Evolutionary conservation across 1,140 invertebrate species (phyloP), one percentile per base, ranked within the genome.

Genomic region (Drosophila lacteicornis): DNA sequence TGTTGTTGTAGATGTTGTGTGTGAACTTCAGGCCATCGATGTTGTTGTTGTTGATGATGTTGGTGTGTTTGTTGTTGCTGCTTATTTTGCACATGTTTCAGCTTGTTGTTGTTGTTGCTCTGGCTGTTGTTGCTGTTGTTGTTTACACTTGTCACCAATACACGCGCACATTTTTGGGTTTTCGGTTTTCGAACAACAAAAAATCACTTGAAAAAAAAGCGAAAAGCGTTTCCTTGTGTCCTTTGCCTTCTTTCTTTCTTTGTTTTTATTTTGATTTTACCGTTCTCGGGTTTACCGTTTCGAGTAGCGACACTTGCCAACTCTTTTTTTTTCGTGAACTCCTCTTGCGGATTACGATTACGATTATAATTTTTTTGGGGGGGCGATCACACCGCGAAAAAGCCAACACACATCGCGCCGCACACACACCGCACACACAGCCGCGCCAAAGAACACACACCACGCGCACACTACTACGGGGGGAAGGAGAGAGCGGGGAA

Each of bases 101-200:
- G 40, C 55, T 62, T 45, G 60, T 22, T 49, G 77, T 19, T 67
- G 59, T 19, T 67, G 59, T 58, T 62, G 62, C 12, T 66, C 40
- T 36, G 30, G 46, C 25, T 50, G 45, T 27, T 43, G 75, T 70
- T 61, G 62, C 2, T 22, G 19, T 33, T 67, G 63, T 67, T 86
- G 83, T 45, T 81, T 62, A 66, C 80, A 90, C 85, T 90, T 70
- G 56, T 61, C 80, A 87, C 82, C 75, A 56, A 70, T 75, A 80
- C 82, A 69, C 69, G 51, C 81, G 60, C 83, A 84, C 68, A 80
- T 68, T 57, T 73, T 59, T 40, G 47, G 51, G 13, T 65, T 77
- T 59, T 40, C 53, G 51, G 13, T 65, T 77, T 40, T 40, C 27
- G 27, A 19, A 67, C 33, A 65, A 74, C 38, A 51, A 46, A 60